Evolutionary conservation across 2,113 vertebrate genomes (phyloP), one percentile per base, ranked within the genome.

Genomic region (Upupa epops): DNA sequence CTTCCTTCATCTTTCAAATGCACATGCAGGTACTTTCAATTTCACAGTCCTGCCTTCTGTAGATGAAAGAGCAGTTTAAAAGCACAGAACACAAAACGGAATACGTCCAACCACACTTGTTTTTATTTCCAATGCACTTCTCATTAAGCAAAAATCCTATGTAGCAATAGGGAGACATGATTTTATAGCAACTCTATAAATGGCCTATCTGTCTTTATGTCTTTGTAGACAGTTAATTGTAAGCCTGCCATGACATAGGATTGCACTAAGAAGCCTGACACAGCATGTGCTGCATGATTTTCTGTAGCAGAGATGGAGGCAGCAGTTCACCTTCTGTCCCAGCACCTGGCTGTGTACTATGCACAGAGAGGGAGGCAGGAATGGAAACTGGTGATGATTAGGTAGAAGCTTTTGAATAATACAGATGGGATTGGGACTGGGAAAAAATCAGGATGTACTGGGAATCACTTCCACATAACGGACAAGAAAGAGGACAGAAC

Each of bases 1-100:
- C 28, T 90, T 94, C 18, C 75, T 84, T 86, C 69, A 56, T 77
- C 80, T 88, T 94, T 89, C 72, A 91, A 72, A 49, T 9, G 13
- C 60, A 49, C 26, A 70, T 32, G 56, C 54, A 88, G 60, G 48
- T 91, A 93, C 48, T 77, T 96, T 61, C 79, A 83, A 65, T 85
- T 94, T 91, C 88, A 91, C 78, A 89, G 48, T 40, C 34, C 31
- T 48, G 49, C 42, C 52, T 91, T 89, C 56, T 40, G 46, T 52
- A 83, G 72, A 68, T 71, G 78, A 89, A 22, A 83, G 64, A 83
- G 17, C 37, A 71, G 45, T 86, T 94, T 86, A 86, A 75, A 91
- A 88, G 54, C 12, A 64, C 12, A 20, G 58, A 69, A 88, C 36
- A 29, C 6, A 18, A 81, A 56, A 45, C 54, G 79, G 58, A 82